Conservation (phyloP, 2,113 vertebrate genomes). For the Rhinolophus sinicus region DNA sequence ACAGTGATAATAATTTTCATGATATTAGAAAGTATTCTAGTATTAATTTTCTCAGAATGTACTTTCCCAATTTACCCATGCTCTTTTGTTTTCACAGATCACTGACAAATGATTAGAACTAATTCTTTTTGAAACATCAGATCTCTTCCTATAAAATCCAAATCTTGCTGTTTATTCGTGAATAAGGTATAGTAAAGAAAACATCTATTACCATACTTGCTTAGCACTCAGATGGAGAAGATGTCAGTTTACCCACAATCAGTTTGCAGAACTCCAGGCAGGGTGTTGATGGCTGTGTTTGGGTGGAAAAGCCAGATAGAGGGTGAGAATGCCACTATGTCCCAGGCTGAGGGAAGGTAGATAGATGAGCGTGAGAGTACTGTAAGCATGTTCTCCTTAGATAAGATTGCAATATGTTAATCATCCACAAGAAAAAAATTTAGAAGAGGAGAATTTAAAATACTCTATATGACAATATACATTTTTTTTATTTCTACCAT, state of each 20-base stretch:
- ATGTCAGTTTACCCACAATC: too few species aligned
- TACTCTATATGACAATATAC: not conserved
- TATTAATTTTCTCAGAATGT: not conserved
- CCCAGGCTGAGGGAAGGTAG: rapidly evolving
- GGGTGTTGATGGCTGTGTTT: not conserved
- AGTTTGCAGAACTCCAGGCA: not conserved
- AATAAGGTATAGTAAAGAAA: slow-evolving; percentile 54
- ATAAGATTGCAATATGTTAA: not conserved
- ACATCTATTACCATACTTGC: not conserved
- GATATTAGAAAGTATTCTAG: not conserved
- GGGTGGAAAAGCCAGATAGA: not conserved
- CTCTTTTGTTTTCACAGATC: slow-evolving; percentile 57
- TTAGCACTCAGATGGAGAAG: not conserved
- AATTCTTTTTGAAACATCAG: slow-evolving; percentile 19
- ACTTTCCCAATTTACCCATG: not conserved
- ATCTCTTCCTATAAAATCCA: not conserved
- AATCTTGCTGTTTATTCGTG: not conserved
- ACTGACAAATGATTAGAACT: slow-evolving; percentile 32
- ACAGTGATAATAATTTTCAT: not conserved
- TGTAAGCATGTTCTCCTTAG: not conserved
- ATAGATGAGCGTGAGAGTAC: not conserved
- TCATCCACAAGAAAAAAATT: not conserved
- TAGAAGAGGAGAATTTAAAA: not conserved
- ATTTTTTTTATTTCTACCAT: not conserved
- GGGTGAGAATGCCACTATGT: rapidly evolving